phyloP scores from a whole-genome alignment of 2,888 invertebrate species.

The Synanthedon formicaeformis region DNA sequence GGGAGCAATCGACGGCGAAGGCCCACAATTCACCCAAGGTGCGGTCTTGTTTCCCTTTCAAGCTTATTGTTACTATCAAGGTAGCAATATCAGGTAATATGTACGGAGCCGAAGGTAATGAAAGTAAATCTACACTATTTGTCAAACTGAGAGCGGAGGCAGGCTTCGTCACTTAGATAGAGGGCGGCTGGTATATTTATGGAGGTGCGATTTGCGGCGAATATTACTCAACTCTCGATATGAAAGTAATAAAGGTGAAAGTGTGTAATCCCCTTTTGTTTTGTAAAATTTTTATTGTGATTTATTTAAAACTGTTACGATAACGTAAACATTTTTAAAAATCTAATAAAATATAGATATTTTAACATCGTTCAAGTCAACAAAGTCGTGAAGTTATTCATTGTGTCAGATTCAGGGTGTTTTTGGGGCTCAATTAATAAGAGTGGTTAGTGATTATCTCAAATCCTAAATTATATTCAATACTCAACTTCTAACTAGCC shows the following conservation, averaged over 20 bases:
- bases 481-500: too few relatives aligned
- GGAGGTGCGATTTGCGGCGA: conserved; percentile 33
- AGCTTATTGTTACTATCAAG: conserved; percentile 30
- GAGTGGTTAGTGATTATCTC: too few relatives aligned
- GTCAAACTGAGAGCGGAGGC: conserved; percentile 28
- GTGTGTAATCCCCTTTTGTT: conserved; percentile 25
- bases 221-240: conserved; percentile 43
- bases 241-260: conserved; percentile 30
- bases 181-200: conserved; percentile 1
- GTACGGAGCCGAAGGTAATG: conserved; percentile 27
- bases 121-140: conserved; percentile 49
- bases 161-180: conserved; percentile 5
- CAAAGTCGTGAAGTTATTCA: too few relatives aligned
- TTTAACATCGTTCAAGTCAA: too few relatives aligned
- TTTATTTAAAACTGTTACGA: too few relatives aligned
- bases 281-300: background rate
- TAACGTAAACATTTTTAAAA: too few relatives aligned
- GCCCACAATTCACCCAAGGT: conserved; percentile 19
- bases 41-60: conserved; percentile 14
- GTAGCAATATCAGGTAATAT: conserved; percentile 35
- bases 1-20: conserved; percentile 4
- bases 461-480: too few relatives aligned
- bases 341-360: too few relatives aligned
- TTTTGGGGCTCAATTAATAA: too few relatives aligned
- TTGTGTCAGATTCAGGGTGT: background rate